Percentiles rank a stretch among this genome's conserved stretches.
These are phyloP conservation scores for Buphagus erythrorhynchus DNA, from an alignment of 2,797 vertebrate species.

Conservation along the genomic window DNA sequence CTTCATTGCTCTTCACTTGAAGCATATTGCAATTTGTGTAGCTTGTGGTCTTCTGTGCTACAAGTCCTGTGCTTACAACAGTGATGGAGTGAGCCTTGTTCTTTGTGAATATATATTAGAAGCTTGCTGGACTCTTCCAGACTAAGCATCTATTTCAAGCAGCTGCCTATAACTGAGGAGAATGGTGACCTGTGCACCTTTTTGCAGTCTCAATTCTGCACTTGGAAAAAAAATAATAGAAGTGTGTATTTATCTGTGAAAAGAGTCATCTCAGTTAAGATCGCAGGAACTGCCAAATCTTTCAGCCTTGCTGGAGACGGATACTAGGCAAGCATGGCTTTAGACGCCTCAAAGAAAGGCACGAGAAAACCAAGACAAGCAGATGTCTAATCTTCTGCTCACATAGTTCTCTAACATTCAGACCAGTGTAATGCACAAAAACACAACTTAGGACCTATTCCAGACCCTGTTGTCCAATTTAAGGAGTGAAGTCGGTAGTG, in stretches of 20 bases:
- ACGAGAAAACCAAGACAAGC: background rate
- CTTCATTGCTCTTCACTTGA: constrained; percentile 41
- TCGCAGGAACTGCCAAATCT: background rate
- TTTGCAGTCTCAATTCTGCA: background rate
- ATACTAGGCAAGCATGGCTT: background rate
- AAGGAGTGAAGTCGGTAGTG: background rate
- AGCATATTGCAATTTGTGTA: constrained; percentile 19
- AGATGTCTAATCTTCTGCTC: background rate
- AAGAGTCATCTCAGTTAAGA: background rate
- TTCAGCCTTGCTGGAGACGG: background rate
- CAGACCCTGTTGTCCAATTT: background rate
- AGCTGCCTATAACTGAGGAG: background rate
- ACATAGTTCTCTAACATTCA: background rate
- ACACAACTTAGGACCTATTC: background rate
- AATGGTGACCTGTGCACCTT: background rate
- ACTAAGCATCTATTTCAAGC: background rate
- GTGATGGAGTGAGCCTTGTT: constrained; percentile 1
- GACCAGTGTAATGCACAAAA: background rate
- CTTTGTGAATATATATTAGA: background rate
- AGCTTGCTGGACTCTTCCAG: background rate
- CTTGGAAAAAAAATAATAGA: background rate
- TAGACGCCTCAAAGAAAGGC: background rate
- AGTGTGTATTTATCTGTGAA: background rate
- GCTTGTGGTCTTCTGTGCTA: background rate
- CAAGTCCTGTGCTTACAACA: background rate